phyloP scores from a whole-genome alignment of 2,888 invertebrate species.

The Spilarctia lutea region DNA sequence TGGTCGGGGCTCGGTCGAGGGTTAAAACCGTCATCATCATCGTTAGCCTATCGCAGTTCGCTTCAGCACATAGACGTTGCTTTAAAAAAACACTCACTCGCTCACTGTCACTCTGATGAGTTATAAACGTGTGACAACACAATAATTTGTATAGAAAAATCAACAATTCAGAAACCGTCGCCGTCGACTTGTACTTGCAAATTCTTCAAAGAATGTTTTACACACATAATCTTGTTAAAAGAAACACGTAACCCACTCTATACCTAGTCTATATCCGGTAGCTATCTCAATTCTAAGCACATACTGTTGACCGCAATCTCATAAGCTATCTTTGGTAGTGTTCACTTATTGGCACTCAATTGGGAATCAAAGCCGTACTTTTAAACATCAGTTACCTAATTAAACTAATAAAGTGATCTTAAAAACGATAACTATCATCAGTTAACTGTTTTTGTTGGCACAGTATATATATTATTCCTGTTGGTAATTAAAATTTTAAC shows the following conservation, averaged over 20 bases:
- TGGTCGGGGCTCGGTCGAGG: too few species aligned
- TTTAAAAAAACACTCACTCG: too few species aligned
- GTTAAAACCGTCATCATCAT: too few species aligned
- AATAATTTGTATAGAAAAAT: neutral
- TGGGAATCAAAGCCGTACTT: constrained; percentile 15
- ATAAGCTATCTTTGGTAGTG: constrained; percentile 35
- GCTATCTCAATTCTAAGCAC: constrained; percentile 36
- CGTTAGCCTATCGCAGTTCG: too few species aligned
- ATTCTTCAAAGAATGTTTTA: neutral
- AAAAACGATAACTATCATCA: constrained; percentile 30
- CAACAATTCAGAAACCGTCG: neutral
- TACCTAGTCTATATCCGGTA: constrained; percentile 9
- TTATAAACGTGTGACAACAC: neutral
- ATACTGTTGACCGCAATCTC: constrained; percentile 26
- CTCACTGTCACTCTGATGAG: too few species aligned
- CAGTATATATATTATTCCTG: neutral
- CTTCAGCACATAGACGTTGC: too few species aligned
- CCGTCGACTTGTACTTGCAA: neutral
- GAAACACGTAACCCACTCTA: constrained; percentile 2
- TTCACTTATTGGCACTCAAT: constrained; percentile 28
- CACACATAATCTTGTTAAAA: neutral
- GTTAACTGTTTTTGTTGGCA: constrained; percentile 17
- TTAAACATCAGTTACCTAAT: constrained; percentile 21
- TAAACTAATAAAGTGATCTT: constrained; percentile 24
- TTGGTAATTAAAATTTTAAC: constrained; percentile 1